Percentiles rank a stretch among this genome's conserved stretches.
Evolutionary conservation across 2,888 invertebrate genomes (phyloP).

Genomic region (Orchesellides sinensis): DNA sequence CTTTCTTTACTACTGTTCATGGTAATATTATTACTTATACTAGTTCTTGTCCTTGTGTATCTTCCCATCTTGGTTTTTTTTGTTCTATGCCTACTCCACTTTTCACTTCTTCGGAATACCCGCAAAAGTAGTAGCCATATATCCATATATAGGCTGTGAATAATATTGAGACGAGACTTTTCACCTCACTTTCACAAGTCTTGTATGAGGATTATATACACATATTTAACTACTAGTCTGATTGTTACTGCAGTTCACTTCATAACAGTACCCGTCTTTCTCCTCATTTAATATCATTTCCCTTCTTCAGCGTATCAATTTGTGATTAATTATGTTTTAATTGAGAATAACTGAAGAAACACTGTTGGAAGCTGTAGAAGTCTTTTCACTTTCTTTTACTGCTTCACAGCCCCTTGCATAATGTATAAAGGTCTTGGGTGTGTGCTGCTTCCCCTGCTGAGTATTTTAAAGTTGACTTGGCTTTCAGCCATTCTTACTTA

Average conservation of each 20-base stretch:
- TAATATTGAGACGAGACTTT: not conserved
- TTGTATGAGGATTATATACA: too few relatives aligned
- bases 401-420: not conserved
- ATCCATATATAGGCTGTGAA: too few relatives aligned
- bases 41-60: conserved; percentile 38
- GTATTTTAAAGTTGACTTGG: conserved; percentile 58
- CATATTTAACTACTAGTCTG: too few relatives aligned
- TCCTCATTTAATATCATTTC: conserved; percentile 34
- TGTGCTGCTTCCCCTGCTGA: conserved; percentile 15
- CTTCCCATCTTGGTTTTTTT: conserved; percentile 42
- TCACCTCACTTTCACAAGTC: too few relatives aligned
- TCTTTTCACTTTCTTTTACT: not conserved
- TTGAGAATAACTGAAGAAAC: conserved; percentile 56
- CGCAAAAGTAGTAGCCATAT: too few relatives aligned
- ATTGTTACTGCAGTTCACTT: not conserved
- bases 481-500: conserved; percentile 44
- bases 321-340: conserved; percentile 62
- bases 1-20: conserved; percentile 18
- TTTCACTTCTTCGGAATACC: conserved; percentile 8
- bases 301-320: conserved; percentile 40
- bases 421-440: not conserved
- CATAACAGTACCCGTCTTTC: conserved; percentile 23
- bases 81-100: not conserved
- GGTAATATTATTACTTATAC: conserved; percentile 35
- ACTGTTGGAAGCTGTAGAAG: not conserved